Evolutionary conservation across 2,888 invertebrate species (phyloP), one percentile per base, ranked within the genome.

Genomic region (Andrena praecox): DNA sequence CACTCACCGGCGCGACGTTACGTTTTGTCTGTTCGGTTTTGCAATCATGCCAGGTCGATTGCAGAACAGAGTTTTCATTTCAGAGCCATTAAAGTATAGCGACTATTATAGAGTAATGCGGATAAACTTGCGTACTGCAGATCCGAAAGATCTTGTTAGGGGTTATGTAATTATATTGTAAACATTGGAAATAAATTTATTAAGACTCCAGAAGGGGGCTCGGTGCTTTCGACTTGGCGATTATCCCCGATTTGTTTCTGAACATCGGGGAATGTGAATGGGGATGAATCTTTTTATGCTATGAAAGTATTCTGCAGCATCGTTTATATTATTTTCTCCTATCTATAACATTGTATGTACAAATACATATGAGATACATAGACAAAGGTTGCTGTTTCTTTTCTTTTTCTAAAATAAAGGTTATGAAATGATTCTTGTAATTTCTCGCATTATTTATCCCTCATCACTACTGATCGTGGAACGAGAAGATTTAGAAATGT

Each of bases 141-240:
- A 60, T 77, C 48, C 10, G 59, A 67, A 68, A 16, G 31, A 78
- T 70, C 67, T 69, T 80, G 69, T 80, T 84, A 74, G 77, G 24
- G 75, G 59, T 84, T 84, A 67, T 82, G 73, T 85, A 83, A 74
- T 85, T 80, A 64, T 77, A 84, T 84, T 84, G 75, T 85, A 86
- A 84, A 77, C 86, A 81, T 67, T 77, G 42, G 70, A 79, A 84
- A 87, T 88, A 84, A 86, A 84, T 87, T 85, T 84, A 82, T 84
- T 72, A 84, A 79, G 62, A 77, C 70, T 82, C 67, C 71, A 42
- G 63, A 74, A 27, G 12, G 73, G 64, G 10, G 63, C 64, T 69
- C 70, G 33, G 50, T 67, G 59, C 54, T 77, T 70, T 77, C 77
- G 69, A 50, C 50, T 80, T 74, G 73, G 62, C 29, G 6, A 67